phyloP scores from a whole-genome alignment of 2,797 vertebrate species.

The Catostomus latipinnis region DNA sequence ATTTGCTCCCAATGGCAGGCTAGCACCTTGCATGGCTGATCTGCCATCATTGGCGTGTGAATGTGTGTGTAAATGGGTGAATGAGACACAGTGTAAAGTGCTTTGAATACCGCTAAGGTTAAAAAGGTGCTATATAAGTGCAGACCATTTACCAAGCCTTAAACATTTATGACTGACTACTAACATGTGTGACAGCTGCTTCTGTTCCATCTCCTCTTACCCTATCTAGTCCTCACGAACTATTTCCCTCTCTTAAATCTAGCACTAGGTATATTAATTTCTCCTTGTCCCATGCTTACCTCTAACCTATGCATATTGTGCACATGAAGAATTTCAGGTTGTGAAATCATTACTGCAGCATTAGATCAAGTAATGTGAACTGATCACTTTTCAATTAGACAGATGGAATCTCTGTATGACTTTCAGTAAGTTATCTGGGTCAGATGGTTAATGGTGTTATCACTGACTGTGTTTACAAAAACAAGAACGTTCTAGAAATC shows the following conservation, averaged over 20 bases:
- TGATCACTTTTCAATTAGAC: background rate
- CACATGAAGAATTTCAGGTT: too few relatives aligned
- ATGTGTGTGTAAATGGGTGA: too few relatives aligned
- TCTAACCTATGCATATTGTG: background rate
- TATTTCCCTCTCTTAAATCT: background rate
- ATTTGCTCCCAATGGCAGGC: too few relatives aligned
- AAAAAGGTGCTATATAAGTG: too few relatives aligned
- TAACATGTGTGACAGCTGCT: slow-evolving; percentile 46
- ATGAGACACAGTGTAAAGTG: too few relatives aligned
- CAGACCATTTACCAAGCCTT: background rate
- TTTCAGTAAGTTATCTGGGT: background rate
- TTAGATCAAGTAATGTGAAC: background rate
- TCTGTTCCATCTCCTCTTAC: slow-evolving; percentile 23
- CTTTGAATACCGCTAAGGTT: too few relatives aligned
- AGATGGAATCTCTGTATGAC: background rate
- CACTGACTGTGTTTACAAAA: too few relatives aligned
- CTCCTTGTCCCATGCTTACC: background rate
- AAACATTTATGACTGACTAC: slow-evolving; percentile 5
- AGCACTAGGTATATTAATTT: background rate
- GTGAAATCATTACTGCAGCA: background rate
- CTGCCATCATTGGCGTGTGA: too few relatives aligned
- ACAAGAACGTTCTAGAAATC: background rate
- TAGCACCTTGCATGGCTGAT: too few relatives aligned
- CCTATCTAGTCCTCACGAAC: background rate
- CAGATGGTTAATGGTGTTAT: background rate